Conservation (phyloP, 2,797 vertebrate genomes). For the Hemitrygon akajei region DNA sequence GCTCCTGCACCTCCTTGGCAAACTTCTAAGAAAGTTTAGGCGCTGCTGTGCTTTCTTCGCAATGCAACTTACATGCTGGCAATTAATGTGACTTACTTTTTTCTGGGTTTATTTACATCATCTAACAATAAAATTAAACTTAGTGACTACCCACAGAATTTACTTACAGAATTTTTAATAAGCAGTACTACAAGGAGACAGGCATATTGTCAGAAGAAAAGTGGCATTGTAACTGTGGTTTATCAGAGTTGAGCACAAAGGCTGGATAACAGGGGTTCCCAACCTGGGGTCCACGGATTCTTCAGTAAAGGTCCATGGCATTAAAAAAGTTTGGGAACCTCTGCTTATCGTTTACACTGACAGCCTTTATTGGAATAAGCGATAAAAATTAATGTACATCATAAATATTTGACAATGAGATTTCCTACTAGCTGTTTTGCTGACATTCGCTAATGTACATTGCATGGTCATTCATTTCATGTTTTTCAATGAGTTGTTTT, state of each 20-base stretch:
- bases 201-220: not conserved
- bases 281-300: too few relatives aligned
- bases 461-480: not conserved
- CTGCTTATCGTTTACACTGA: not conserved
- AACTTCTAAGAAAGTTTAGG: too few relatives aligned
- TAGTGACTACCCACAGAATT: not conserved
- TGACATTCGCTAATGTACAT: not conserved
- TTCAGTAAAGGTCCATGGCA: too few relatives aligned
- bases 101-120: not conserved
- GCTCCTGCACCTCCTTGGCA: too few relatives aligned
- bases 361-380: not conserved
- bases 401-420: not conserved
- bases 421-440: not conserved
- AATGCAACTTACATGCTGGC: too few relatives aligned
- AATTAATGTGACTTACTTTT: not conserved
- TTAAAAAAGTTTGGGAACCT: too few relatives aligned
- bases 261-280: too few relatives aligned
- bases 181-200: not conserved
- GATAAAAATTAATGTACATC: not conserved
- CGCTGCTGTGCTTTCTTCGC: too few relatives aligned
- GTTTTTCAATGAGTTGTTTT: not conserved
- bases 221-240: not conserved
- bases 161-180: not conserved
- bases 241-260: not conserved
- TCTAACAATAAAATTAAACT: not conserved